Base-by-base conservation (phyloP, 2,888 invertebrate species). In the Eupithecia abbreviata region DNA sequence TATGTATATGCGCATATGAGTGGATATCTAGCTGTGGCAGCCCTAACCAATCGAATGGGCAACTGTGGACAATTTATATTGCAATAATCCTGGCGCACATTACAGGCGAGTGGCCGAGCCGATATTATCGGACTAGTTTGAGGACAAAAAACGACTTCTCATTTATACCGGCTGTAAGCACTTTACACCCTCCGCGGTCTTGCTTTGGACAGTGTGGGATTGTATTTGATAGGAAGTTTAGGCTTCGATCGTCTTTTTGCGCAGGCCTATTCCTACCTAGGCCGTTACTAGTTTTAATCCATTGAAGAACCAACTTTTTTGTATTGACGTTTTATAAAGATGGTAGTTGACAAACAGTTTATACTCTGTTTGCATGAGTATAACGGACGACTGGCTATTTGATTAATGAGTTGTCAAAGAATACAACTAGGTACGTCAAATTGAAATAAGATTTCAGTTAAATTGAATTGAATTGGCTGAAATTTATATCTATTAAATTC, bases 61-160 rank as follows among this genome's bases (percentile, higher is more conserved):
- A 92, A 93, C 90, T 92, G 92, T 88, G 92, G 91, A 92, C 95
- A 94, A 95, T 95, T 94, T 95, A 95, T 95, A 94, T 93, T 85
- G 94, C 93, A 94, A 94, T 95, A 95, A 95, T 94, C 94, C 94
- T 83, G 91, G 89, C 86, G 89, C 92, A 90, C 94, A 92, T 94
- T 94, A 93, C 93, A 83, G 87, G 84, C 85, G 86, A 85, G 85
- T 85, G 84, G 84, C 77, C 75, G 78, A 82, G 84, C 89, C 91
- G 95, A 94, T 93, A 94, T 90, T 93, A 95, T 94, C 95, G 93
- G 90, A 88, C 91, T 93, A 92, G 93, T 93, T 91, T 89, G 90
- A 89, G 90, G 91, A 91, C 92, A 93, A 95, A 94, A 94, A 95
- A 95, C 93, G 93, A 92, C 89, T 90, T 84, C 93, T 93, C 95